Percentiles rank a stretch among this genome's conserved stretches.
Conservation (phyloP, 1,140 invertebrate genomes). For the Ericerus pela region DNA sequence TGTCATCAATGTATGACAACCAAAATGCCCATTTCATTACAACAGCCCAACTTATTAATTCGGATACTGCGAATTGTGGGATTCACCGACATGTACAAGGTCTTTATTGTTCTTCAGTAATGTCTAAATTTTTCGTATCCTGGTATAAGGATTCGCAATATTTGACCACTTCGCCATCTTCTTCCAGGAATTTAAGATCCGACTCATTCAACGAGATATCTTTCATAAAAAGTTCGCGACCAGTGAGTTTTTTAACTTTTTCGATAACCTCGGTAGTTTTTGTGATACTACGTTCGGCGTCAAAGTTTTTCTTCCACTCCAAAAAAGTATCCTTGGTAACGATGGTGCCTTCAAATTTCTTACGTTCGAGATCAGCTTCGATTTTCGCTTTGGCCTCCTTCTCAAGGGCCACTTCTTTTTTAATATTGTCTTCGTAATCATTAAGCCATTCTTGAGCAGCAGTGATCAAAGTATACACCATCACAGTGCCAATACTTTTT, state of each 20-base stretch:
- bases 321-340: conserved; percentile 94
- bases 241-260: conserved; percentile 42
- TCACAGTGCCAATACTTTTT: conserved; percentile 89
- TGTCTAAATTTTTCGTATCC: conserved; percentile 76
- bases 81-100: not conserved
- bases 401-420: conserved; percentile 53
- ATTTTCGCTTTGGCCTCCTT: conserved; percentile 51
- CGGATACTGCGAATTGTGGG: too few species aligned
- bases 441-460: conserved; percentile 84
- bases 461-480: conserved; percentile 92
- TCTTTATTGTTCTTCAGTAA: conserved; percentile 46
- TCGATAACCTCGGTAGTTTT: conserved; percentile 53
- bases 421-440: conserved; percentile 60
- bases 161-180: conserved; percentile 79
- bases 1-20: too few species aligned
- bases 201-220: conserved; percentile 87
- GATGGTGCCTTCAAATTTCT: conserved; percentile 86
- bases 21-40: too few species aligned
- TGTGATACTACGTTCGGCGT: conserved; percentile 69
- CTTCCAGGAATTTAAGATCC: conserved; percentile 86
- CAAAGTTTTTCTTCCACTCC: conserved; percentile 86
- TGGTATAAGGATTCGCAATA: conserved; percentile 90
- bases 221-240: conserved; percentile 78
- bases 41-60: too few species aligned
- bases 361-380: conserved; percentile 55